A percentile compares a stretch with the other conserved stretches of the same genome.
Conservation (phyloP, 2,797 vertebrate genomes). For the Malacoraja senta region DNA sequence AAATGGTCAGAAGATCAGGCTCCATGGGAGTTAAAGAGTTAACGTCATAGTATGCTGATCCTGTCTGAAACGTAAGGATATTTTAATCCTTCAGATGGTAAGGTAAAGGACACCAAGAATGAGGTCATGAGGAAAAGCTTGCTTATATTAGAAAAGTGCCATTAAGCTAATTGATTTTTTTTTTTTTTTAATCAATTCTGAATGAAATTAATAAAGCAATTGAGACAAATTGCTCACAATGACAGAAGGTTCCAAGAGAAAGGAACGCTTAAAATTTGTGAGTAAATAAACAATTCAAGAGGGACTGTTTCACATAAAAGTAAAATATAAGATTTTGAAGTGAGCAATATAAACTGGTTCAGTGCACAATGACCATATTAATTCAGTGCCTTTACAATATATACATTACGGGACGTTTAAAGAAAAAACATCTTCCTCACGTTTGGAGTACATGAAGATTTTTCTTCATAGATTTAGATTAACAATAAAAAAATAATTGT, state of each 20-base stretch:
- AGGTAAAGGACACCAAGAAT: background rate
- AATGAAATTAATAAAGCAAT: constrained; percentile 1
- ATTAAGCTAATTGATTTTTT: background rate
- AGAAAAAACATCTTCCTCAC: too few species aligned
- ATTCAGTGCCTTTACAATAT: too few species aligned
- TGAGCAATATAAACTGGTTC: background rate
- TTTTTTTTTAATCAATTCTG: background rate
- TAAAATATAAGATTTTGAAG: background rate
- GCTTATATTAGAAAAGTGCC: background rate
- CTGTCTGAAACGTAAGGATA: background rate
- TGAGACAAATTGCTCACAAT: background rate
- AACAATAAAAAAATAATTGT: too few species aligned
- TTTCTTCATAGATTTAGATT: too few species aligned
- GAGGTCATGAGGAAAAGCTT: background rate
- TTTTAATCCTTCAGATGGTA: background rate
- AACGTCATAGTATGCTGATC: too few species aligned
- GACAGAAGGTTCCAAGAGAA: background rate
- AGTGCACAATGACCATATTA: background rate
- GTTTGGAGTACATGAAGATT: too few species aligned
- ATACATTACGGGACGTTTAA: too few species aligned
- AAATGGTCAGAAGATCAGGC: too few species aligned
- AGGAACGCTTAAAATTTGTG: background rate
- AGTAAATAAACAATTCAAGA: background rate
- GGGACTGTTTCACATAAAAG: background rate
- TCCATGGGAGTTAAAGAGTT: too few species aligned